Evolutionary conservation across 2,113 vertebrate genomes (phyloP), one percentile per base, ranked within the genome.

Genomic region (Callipepla squamata): DNA sequence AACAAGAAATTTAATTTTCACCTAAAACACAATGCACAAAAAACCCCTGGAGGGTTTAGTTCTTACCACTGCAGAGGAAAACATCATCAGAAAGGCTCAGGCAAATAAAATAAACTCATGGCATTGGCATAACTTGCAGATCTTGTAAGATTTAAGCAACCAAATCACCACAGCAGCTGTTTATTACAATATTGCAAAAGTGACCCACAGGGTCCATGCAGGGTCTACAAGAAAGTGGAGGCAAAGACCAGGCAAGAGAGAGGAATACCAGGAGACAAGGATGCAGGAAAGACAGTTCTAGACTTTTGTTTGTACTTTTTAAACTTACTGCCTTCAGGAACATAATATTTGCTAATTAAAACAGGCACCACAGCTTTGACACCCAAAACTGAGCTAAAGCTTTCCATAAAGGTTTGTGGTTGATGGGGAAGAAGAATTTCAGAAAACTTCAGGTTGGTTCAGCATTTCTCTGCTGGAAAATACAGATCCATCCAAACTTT

Each of bases 1-100:
- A 87, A 79, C 25, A 42, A 78, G 36, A 89, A 77, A 93, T 67
- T 69, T 50, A 63, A 94, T 91, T 96, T 91, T 85, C 78, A 74
- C 80, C 69, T 83, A 47, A 94, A 91, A 69, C 30, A 66, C 20
- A 23, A n/a, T 10, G 18, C 73, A 21, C 21, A 26, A 76, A 69
- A 55, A 80, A 66, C 16, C 18, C 20, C 57, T 40, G 57, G 69
- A 84, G 80, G 44, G 67, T 92, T 86, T 45, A 79, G 77, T 61
- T 89, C 47, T 73, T 76, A 84, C 80, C 78, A 77, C 3, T 3
- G 62, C 69, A 80, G 50, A 77, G 30, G 53, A 79, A 90, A 76
- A 81, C 48, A 50, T 69, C 66, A 79, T n/a, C 67, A 85, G 84
- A 80, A 93, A 94, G 44, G 36, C 59, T 85, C 40, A 77, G 50